Base-by-base conservation (phyloP, 2,113 vertebrate genomes). In the Trochalopteron elliotii region DNA sequence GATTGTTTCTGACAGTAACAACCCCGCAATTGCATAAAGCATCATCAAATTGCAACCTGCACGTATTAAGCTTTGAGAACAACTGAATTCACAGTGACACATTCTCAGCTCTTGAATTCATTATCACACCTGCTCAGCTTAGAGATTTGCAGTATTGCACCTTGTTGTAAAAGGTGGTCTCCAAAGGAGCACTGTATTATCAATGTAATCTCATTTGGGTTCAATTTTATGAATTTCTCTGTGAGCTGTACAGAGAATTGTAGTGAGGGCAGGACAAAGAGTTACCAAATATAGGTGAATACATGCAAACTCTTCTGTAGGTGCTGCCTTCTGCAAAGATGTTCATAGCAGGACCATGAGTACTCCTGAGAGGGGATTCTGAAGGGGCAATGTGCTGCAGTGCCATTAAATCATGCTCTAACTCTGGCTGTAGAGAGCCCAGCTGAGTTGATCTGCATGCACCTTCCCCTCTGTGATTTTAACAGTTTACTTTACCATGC, bases 1-100 rank as follows among this genome's bases (percentile, higher is more conserved):
- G 91, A 83, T 94, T 92, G 90, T 90, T 97, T 96, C 96, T 95
- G 93, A 90, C 80, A 97, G 90, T 96, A 96, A 97, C 95, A 95
- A 83, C 93, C 59, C 74, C 75, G 90, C 87, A 7, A 96, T 96
- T 97, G 96, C 83, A 96, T 96, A 96, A 97, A 97, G 71, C 91
- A 96, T 97, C 94, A 97, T 96, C 94, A 96, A 95, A 96, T 97
- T 96, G 96, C 95, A 96, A 91, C 93, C 95, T 86, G 52, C 90
- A 86, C 15, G 1, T 95, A 94, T 95, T 97, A 96, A 93, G 81
- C 64, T 96, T 85, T 89, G 95, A 90, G 72, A 89, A 87, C 70
- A 89, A 94, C 94, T 87, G 94, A 95, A 98, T 96, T 96, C 76
- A 70, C 86, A 75, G 55, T 86, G 91, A 92, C 78, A 94, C 44